These are phyloP conservation scores for Sorex fumeus DNA, from an alignment of 2,113 vertebrate genomes.

Conservation along the genomic window DNA sequence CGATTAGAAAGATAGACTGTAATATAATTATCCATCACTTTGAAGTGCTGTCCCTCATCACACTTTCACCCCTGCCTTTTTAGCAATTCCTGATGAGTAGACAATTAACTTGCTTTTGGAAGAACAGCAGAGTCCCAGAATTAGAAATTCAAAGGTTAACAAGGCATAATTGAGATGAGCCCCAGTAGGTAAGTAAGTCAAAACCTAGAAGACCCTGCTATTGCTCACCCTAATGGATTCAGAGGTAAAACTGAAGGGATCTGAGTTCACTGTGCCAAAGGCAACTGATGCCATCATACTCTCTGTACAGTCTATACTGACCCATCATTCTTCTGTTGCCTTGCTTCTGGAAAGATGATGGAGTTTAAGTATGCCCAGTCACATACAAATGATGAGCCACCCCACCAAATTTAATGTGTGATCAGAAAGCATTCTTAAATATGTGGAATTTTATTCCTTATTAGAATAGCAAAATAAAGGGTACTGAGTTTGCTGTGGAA, in stretches of 20 bases:
- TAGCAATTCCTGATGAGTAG: not conserved
- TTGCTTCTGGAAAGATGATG: not conserved
- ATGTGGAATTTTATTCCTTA: not conserved
- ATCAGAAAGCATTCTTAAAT: not conserved
- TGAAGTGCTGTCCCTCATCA: not conserved
- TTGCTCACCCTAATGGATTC: not conserved
- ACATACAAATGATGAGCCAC: not conserved
- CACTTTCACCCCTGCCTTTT: not conserved
- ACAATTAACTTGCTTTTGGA: not conserved
- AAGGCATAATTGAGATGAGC: not conserved
- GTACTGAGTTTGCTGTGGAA: not conserved
- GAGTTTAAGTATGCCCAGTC: not conserved
- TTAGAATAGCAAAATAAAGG: not conserved
- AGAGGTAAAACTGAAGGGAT: not conserved
- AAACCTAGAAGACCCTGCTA: not conserved
- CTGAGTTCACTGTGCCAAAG: not conserved
- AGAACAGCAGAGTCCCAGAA: not conserved
- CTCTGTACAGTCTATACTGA: not conserved
- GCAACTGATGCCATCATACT: accelerated
- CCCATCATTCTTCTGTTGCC: not conserved
- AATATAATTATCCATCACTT: not conserved
- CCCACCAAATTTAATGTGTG: not conserved
- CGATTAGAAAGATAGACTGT: not conserved
- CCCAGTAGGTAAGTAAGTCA: not conserved
- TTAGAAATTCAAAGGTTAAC: not conserved